Evolutionary conservation across 64 coral and sea anemone genomes (phyloP).

Genomic region (Orbicella faveolata): DNA sequence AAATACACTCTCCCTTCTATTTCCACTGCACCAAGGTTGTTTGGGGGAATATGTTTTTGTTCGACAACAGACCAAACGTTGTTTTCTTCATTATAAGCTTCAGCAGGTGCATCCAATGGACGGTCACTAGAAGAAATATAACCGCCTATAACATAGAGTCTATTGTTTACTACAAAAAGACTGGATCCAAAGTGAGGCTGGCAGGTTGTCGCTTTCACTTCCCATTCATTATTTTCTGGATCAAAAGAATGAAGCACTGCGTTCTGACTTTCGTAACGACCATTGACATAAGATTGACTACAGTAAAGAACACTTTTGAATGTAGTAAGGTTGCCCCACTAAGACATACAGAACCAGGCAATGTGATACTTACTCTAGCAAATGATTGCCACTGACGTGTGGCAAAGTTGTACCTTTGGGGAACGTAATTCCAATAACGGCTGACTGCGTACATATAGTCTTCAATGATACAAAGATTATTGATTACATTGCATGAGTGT

Average conservation of each 20-base stretch:
- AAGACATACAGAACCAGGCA: too few species aligned
- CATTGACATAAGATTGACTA: background rate
- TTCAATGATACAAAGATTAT: too few species aligned
- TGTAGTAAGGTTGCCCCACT: background rate
- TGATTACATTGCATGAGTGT: too few species aligned
- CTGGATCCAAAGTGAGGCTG: background rate
- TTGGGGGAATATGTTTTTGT: background rate
- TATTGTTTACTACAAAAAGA: constrained; percentile 9
- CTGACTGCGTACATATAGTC: background rate
- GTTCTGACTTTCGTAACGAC: too few species aligned
- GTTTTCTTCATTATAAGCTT: constrained; percentile 24
- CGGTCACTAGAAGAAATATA: background rate
- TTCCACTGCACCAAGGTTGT: constrained; percentile 31
- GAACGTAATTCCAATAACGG: too few species aligned
- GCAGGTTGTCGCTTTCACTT: constrained; percentile 1
- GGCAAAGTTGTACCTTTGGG: background rate
- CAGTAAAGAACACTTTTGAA: constrained; percentile 16
- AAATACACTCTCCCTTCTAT: constrained; percentile 19
- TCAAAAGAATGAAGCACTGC: background rate
- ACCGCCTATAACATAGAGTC: constrained; percentile 9
- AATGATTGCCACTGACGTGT: background rate
- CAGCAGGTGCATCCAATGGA: background rate
- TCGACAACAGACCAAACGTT: constrained; percentile 12
- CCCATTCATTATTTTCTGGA: background rate
- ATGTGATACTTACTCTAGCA: too few species aligned